These are phyloP conservation scores for Dryococelus australis DNA, from an alignment of 2,888 invertebrate species.

Conservation along the genomic window DNA sequence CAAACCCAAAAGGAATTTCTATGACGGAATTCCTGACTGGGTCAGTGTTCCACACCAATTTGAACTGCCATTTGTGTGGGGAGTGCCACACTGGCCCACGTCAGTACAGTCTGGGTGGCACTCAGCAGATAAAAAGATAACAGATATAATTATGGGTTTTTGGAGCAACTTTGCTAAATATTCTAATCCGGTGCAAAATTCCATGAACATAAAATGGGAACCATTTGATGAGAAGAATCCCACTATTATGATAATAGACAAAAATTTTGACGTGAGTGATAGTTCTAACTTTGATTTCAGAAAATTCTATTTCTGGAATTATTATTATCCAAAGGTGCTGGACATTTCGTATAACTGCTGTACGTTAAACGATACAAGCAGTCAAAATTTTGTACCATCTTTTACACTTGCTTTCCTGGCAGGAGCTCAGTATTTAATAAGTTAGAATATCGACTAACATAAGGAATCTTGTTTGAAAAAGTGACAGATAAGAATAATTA, in stretches of 20 bases:
- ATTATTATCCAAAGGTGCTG: constrained; percentile 79
- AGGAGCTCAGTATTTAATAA: constrained; percentile 28
- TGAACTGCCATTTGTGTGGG: constrained; percentile 83
- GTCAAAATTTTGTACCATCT: not conserved
- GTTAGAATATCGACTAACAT: not conserved
- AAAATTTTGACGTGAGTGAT: constrained; percentile 79
- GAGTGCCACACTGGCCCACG: constrained; percentile 75
- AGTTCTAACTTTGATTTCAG: constrained; percentile 73
- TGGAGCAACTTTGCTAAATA: constrained; percentile 81
- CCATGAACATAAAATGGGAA: constrained; percentile 79
- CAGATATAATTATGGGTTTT: constrained; percentile 82
- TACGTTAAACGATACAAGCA: constrained; percentile 60
- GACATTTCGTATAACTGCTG: constrained; percentile 79
- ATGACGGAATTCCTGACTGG: constrained; percentile 75
- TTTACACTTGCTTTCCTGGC: constrained; percentile 25
- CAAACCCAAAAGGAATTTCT: constrained; percentile 49
- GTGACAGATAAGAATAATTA: not conserved
- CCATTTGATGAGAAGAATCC: constrained; percentile 72
- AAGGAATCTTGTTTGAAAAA: not conserved
- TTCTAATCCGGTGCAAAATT: constrained; percentile 70
- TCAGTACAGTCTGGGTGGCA: constrained; percentile 69
- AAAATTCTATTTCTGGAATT: constrained; percentile 84
- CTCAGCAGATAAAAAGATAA: constrained; percentile 76
- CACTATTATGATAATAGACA: constrained; percentile 76
- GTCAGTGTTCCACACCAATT: constrained; percentile 82